Percentiles rank a stretch among this genome's conserved stretches.
These are phyloP conservation scores for Alethe diademata DNA, from an alignment of 2,113 vertebrate species.

Conservation along the genomic window DNA sequence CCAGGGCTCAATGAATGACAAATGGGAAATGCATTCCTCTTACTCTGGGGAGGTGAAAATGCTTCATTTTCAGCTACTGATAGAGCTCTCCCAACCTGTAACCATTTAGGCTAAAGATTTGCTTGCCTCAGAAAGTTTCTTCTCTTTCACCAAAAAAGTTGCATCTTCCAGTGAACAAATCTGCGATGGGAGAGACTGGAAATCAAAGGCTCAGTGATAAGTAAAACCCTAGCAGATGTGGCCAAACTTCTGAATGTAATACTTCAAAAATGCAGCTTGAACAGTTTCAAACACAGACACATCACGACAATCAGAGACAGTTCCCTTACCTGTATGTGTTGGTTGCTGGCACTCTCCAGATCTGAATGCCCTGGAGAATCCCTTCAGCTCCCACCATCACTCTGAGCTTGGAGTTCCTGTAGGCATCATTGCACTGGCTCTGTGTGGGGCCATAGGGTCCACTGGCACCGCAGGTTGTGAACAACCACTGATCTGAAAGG, in stretches of 20 bases:
- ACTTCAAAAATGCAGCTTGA: background rate
- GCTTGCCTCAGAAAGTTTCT: background rate
- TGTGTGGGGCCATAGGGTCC: constrained; percentile 92
- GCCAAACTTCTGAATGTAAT: background rate
- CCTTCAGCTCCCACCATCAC: constrained; percentile 86
- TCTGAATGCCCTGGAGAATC: constrained; percentile 88
- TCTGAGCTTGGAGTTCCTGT: constrained; percentile 87
- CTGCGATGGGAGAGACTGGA: background rate
- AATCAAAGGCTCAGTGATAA: background rate
- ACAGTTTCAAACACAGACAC: background rate
- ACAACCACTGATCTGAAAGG: constrained; percentile 84
- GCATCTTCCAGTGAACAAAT: background rate
- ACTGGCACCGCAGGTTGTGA: constrained; percentile 91
- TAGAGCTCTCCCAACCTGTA: background rate
- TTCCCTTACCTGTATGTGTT: constrained; percentile 87
- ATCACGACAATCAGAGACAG: accelerated
- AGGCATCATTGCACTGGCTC: constrained; percentile 90
- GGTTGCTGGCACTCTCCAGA: constrained; percentile 91
- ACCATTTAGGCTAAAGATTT: background rate
- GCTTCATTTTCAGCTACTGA: background rate
- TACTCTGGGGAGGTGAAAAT: background rate
- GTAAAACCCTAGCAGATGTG: background rate
- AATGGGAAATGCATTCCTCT: background rate
- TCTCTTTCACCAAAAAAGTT: background rate
- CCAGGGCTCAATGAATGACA: background rate